phyloP scores from a whole-genome alignment of 2,888 invertebrate species.

The Anodontia alba region DNA sequence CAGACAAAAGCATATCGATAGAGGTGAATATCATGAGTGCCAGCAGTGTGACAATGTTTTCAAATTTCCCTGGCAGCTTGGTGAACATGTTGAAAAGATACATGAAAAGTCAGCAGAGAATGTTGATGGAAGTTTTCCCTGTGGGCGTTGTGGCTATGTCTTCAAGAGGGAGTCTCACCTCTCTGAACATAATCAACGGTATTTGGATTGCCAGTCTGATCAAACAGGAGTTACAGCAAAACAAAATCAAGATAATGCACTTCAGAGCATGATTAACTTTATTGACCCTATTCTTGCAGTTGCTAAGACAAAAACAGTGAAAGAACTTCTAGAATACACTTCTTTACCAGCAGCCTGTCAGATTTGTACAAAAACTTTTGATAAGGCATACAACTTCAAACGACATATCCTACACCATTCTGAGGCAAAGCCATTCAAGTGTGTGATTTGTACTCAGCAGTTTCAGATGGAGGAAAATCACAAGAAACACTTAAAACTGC shows the following conservation, averaged over 20 bases:
- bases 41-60: slow-evolving; percentile 6
- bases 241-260: background rate
- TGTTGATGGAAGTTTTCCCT: background rate
- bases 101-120: slow-evolving; percentile 23
- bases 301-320: background rate
- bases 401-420: slow-evolving; percentile 10
- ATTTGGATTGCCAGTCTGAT: background rate
- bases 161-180: background rate
- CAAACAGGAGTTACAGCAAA: background rate
- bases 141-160: background rate
- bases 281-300: background rate
- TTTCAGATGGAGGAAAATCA: slow-evolving; percentile 8
- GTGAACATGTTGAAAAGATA: slow-evolving; percentile 27
- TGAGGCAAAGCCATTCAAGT: slow-evolving; percentile 13
- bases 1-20: slow-evolving; percentile 2
- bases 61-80: background rate
- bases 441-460: slow-evolving; percentile 1
- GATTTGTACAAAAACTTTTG: slow-evolving; percentile 3
- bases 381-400: background rate
- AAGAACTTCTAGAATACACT: background rate
- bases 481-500: background rate
- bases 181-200: background rate
- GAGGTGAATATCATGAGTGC: slow-evolving; percentile 18
- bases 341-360: background rate
- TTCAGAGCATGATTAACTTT: background rate